phyloP scores from a whole-genome alignment of 2,113 vertebrate genomes.

The Oreochromis aureus region DNA sequence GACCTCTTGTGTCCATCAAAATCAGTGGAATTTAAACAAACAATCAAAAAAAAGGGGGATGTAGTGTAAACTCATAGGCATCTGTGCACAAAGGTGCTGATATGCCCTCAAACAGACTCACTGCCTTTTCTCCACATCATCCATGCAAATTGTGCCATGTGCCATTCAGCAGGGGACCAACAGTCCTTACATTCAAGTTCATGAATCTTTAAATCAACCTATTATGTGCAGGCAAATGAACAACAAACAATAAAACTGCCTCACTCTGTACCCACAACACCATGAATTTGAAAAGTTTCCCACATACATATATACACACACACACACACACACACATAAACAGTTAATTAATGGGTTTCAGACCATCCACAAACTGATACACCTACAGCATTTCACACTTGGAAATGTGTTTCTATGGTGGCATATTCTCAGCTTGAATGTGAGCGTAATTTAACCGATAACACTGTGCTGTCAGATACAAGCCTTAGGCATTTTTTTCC shows the following conservation, averaged over 20 bases:
- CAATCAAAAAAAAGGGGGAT: background rate
- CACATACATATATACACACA: background rate
- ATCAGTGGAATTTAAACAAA: background rate
- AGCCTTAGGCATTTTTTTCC: background rate
- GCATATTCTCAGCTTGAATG: constrained; percentile 8
- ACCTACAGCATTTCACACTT: constrained; percentile 38
- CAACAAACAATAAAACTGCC: constrained; percentile 3
- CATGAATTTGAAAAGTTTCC: background rate
- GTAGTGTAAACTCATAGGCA: background rate
- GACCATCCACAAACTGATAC: background rate
- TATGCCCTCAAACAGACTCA: background rate
- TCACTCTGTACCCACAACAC: background rate
- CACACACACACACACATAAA: background rate
- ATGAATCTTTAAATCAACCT: constrained; percentile 50
- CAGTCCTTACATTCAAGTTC: constrained; percentile 10
- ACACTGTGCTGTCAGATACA: constrained; percentile 11
- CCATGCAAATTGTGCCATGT: background rate
- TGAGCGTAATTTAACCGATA: constrained; percentile 7
- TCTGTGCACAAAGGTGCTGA: background rate
- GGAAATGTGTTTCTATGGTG: constrained; percentile 14
- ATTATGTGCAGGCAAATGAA: constrained; percentile 31
- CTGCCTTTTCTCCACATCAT: background rate
- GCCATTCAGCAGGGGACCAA: background rate
- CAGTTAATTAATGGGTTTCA: constrained; percentile 32
- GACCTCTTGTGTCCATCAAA: background rate